Base-by-base conservation (phyloP, 2,797 vertebrate species). In the Oreochromis grahami region DNA sequence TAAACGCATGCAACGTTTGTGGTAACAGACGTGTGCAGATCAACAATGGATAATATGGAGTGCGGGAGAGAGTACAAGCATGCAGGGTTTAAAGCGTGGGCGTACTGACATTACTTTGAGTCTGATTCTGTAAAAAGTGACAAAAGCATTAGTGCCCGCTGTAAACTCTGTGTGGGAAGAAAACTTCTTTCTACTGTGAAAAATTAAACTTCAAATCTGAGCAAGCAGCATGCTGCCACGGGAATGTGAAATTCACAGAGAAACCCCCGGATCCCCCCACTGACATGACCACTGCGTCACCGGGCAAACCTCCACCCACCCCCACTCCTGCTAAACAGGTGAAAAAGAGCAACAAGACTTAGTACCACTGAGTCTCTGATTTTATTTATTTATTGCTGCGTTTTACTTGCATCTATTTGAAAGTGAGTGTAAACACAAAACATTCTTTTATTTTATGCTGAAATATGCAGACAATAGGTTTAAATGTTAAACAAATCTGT, bases 241-340 rank as follows among this genome's bases (percentile, higher is more conserved):
- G n/a, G n/a, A n/a, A n/a, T n/a, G n/a, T n/a, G n/a, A n/a, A n/a
- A n/a, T n/a, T n/a, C n/a, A n/a, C n/a, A n/a, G n/a, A n/a, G n/a
- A n/a, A n/a, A n/a, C n/a, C 26, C 55, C 26, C 26, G 0, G 55
- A 32, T 32, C 55, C 29, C 8, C 29, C 15, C 29, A 58, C 56
- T 34, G 29, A 58, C 29, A 58, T 58, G 56, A 58, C 56, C 29
- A 5, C 29, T 32, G 29, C 29, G 29, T 5, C 29, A 32, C 29
- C 0, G 8, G 15, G 56, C 56, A 34, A 5, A 58, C 1, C 26
- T 58, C 55, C 1, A 32, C 29, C 55, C 1, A 1, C 8, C 5
- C 8, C 8, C 56, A 58, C 3, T 34, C 0, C 29, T 34, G 56
- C 15, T 58, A 32, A 58, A 58, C 15, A 32, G 29, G 29, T 19